phyloP scores from a whole-genome alignment of 2,113 vertebrate species.

The Rhinogobius similis region DNA sequence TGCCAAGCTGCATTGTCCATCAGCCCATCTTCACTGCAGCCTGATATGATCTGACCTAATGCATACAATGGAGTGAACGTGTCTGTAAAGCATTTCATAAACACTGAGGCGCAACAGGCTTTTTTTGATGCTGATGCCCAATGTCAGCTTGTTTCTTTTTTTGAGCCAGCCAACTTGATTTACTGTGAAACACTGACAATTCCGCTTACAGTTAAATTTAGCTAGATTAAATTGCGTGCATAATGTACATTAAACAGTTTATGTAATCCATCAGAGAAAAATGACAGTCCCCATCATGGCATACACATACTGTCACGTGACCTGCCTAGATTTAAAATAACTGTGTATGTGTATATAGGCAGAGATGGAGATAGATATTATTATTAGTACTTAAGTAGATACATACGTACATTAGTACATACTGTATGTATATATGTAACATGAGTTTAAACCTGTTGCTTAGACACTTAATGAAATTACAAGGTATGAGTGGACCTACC shows the following conservation, averaged over 20 bases:
- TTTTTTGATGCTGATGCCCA: conserved; percentile 51
- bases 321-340: no score
- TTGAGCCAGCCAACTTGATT: conserved; percentile 26
- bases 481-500: conserved; percentile 55
- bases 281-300: neutral
- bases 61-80: conserved; percentile 14
- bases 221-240: conserved; percentile 32
- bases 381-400: no score
- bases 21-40: conserved; percentile 47
- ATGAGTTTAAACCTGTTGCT: conserved; percentile 34
- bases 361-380: no score
- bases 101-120: conserved; percentile 26
- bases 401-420: no score
- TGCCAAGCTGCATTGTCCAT: conserved; percentile 54
- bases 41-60: conserved; percentile 60
- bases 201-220: conserved; percentile 24
- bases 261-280: neutral
- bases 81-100: conserved; percentile 11
- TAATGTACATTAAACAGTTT: conserved; percentile 3
- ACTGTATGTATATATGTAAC: neutral
- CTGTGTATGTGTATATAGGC: no score
- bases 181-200: conserved; percentile 45
- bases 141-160: conserved; percentile 51
- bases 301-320: no score
- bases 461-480: conserved; percentile 41